A percentile compares a stretch with the other conserved stretches of the same genome.
These are phyloP conservation scores for Muscicapa comitata DNA, from an alignment of 2,797 vertebrate species.

Conservation along the genomic window DNA sequence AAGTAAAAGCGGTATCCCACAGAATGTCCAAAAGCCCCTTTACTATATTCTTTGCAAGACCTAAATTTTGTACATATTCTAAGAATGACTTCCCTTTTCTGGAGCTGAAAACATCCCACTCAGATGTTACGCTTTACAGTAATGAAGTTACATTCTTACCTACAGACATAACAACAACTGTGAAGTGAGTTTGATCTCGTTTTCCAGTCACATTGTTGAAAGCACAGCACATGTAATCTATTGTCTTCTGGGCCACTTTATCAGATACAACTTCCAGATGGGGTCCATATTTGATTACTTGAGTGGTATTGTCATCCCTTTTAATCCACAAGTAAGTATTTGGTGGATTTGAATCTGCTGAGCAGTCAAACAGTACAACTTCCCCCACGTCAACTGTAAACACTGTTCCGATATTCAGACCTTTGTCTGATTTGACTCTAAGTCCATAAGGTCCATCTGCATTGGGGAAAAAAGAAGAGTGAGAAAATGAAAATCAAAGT, in stretches of 20 bases:
- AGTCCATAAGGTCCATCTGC: constrained; percentile 95
- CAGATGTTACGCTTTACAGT: background rate
- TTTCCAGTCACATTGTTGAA: constrained; percentile 92
- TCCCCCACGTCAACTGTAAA: constrained; percentile 91
- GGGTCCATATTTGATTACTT: constrained; percentile 85
- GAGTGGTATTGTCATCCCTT: constrained; percentile 80
- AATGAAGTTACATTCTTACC: constrained; percentile 72
- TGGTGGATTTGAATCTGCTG: constrained; percentile 93
- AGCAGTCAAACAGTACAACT: constrained; percentile 88
- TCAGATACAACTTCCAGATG: constrained; percentile 83
- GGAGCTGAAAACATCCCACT: background rate
- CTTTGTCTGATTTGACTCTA: constrained; percentile 88
- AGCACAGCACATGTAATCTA: constrained; percentile 87
- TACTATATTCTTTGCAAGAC: background rate
- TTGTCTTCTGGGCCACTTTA: constrained; percentile 78
- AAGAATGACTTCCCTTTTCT: background rate
- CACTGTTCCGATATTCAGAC: constrained; percentile 84
- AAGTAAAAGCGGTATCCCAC: background rate
- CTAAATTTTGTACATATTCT: background rate
- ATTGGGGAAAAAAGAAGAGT: background rate
- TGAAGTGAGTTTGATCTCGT: constrained; percentile 87
- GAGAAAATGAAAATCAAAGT: background rate
- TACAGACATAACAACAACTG: constrained; percentile 85
- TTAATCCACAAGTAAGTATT: constrained; percentile 91
- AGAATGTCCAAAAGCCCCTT: background rate